A percentile compares a stretch with the other conserved stretches of the same genome.
Conservation (phyloP, 2,113 vertebrate species). For the Hyperopisus bebe region DNA sequence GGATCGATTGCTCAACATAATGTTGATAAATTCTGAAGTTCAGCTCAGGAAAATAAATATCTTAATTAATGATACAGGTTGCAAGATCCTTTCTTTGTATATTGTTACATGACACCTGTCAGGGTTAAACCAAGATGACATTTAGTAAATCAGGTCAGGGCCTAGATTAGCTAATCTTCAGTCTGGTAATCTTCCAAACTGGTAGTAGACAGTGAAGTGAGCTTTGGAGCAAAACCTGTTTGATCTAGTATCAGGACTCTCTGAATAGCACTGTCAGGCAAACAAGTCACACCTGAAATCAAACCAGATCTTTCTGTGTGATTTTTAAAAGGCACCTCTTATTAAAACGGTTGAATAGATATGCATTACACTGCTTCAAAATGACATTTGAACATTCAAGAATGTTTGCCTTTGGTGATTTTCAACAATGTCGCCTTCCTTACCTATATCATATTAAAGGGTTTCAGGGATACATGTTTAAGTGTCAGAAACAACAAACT, state of each 20-base stretch:
- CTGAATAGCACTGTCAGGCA: not conserved
- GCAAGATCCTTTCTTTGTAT: not conserved
- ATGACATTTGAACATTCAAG: not conserved
- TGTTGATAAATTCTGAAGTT: not conserved
- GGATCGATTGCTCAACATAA: not conserved
- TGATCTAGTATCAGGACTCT: not conserved
- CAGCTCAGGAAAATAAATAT: not conserved
- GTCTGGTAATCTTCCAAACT: not conserved
- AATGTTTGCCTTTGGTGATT: not conserved
- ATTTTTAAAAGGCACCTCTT: not conserved
- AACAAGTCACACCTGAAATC: not conserved
- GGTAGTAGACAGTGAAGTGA: not conserved
- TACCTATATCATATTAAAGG: not conserved
- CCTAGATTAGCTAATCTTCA: not conserved
- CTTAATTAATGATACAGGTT: not conserved
- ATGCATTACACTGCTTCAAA: not conserved
- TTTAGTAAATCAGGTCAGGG: constrained; percentile 4
- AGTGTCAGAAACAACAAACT: not conserved
- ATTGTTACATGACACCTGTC: not conserved
- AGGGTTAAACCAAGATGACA: constrained; percentile 6
- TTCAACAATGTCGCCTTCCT: not conserved
- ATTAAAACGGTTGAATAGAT: not conserved
- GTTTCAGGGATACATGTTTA: not conserved
- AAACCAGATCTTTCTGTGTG: not conserved
- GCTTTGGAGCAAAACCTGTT: not conserved